These are phyloP conservation scores for Dicerorhinus sumatrensis DNA, from an alignment of 2,113 vertebrate genomes.

Conservation along the genomic window DNA sequence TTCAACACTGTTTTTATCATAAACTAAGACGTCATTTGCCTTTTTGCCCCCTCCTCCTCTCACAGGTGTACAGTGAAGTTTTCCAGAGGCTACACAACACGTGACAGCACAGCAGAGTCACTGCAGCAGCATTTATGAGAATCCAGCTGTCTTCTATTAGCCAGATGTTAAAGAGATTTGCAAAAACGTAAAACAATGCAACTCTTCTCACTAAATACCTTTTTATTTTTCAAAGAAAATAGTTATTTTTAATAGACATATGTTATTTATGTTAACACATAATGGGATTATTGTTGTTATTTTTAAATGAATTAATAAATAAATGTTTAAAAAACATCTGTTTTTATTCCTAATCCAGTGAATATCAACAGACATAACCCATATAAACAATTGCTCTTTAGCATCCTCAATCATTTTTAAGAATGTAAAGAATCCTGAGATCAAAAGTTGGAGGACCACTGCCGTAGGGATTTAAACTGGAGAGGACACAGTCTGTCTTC, in stretches of 20 bases:
- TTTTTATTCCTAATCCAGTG: not conserved
- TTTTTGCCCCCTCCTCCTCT: not conserved
- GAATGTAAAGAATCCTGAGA: not conserved
- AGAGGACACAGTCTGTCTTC: not conserved
- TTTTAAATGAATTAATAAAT: not conserved
- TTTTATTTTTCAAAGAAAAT: not conserved
- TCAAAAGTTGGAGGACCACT: not conserved
- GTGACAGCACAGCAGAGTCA: rapidly evolving
- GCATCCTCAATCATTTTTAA: not conserved
- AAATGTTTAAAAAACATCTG: not conserved
- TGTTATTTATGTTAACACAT: not conserved
- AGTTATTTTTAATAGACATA: not conserved
- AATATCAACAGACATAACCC: not conserved
- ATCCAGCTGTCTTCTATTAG: not conserved
- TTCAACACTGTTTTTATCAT: rapidly evolving
- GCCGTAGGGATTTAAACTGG: rapidly evolving
- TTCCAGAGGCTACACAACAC: rapidly evolving
- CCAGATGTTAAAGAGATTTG: not conserved
- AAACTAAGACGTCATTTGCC: rapidly evolving
- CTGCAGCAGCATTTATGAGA: rapidly evolving
- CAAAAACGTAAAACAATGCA: not conserved
- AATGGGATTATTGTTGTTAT: not conserved
- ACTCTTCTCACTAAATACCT: not conserved
- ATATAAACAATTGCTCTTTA: not conserved
- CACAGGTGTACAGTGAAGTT: rapidly evolving